phyloP scores from a whole-genome alignment of 2,113 vertebrate species.

The Dicentrarchus labrax region DNA sequence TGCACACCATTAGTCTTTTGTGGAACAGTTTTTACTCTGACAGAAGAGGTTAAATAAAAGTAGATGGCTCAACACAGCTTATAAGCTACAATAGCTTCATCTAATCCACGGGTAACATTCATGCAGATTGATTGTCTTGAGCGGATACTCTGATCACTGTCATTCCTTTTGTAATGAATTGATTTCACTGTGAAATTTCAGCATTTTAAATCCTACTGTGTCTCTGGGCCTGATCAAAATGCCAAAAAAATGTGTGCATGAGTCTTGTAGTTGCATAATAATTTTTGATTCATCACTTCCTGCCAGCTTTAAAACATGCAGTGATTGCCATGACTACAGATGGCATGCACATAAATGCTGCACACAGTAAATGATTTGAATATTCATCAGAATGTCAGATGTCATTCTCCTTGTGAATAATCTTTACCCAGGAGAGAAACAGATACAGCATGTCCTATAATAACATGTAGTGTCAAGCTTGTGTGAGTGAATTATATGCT shows the following conservation, averaged over 20 bases:
- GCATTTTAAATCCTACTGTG: background rate
- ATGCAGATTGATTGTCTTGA: background rate
- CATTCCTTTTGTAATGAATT: background rate
- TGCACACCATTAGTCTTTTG: background rate
- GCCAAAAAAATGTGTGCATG: slow-evolving; percentile 34
- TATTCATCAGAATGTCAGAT: slow-evolving; percentile 53
- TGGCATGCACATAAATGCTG: slow-evolving; percentile 59
- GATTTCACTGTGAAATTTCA: background rate
- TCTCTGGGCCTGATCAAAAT: background rate
- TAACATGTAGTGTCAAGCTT: background rate
- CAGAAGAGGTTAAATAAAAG: background rate
- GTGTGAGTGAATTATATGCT: background rate
- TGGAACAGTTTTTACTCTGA: too few species aligned
- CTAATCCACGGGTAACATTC: background rate
- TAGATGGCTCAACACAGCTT: background rate
- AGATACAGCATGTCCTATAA: slow-evolving; percentile 2
- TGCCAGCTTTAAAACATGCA: slow-evolving; percentile 59
- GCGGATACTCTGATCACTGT: background rate
- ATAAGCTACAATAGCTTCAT: too few species aligned
- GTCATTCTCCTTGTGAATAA: slow-evolving; percentile 26
- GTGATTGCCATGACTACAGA: slow-evolving; percentile 68
- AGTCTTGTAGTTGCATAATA: slow-evolving; percentile 55
- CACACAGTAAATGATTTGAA: slow-evolving; percentile 54
- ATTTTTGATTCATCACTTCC: slow-evolving; percentile 66
- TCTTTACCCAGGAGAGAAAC: slow-evolving; percentile 18